phyloP scores from a whole-genome alignment of 2,797 vertebrate genomes.

The Microcaecilia unicolor region DNA sequence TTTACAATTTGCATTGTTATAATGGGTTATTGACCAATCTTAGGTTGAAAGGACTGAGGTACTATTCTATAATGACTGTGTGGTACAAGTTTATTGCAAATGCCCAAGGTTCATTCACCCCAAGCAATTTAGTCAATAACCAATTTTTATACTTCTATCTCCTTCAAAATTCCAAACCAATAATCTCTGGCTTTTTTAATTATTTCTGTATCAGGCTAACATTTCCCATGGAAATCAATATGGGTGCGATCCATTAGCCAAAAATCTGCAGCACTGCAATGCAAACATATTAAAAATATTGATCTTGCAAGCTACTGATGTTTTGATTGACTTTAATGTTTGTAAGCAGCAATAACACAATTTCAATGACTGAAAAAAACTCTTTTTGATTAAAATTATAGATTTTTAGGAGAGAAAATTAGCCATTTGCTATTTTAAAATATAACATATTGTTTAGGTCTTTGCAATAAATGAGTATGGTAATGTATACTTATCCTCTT shows the following conservation, averaged over 20 bases:
- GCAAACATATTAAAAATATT: constrained; percentile 78
- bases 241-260: constrained; percentile 80
- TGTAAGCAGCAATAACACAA: constrained; percentile 68
- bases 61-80: constrained; percentile 77
- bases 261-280: constrained; percentile 73
- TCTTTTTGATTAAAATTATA: constrained; percentile 80
- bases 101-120: constrained; percentile 82
- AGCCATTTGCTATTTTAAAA: constrained; percentile 54
- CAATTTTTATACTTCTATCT: constrained; percentile 89
- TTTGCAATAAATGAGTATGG: constrained; percentile 37
- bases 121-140: constrained; percentile 86
- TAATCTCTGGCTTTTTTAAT: constrained; percentile 53
- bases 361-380: constrained; percentile 65
- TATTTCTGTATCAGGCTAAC: constrained; percentile 83
- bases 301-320: constrained; percentile 61
- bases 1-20: constrained; percentile 92
- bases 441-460: constrained; percentile 38
- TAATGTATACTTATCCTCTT: constrained; percentile 41
- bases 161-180: constrained; percentile 70
- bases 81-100: constrained; percentile 85
- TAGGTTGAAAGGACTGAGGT: constrained; percentile 78
- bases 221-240: constrained; percentile 94
- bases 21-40: constrained; percentile 95
- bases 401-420: constrained; percentile 53
- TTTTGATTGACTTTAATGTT: constrained; percentile 70